A percentile compares a stretch with the other conserved stretches of the same genome.
phyloP scores from a whole-genome alignment of 1,140 invertebrate species.

The Drosophila nebulosa region DNA sequence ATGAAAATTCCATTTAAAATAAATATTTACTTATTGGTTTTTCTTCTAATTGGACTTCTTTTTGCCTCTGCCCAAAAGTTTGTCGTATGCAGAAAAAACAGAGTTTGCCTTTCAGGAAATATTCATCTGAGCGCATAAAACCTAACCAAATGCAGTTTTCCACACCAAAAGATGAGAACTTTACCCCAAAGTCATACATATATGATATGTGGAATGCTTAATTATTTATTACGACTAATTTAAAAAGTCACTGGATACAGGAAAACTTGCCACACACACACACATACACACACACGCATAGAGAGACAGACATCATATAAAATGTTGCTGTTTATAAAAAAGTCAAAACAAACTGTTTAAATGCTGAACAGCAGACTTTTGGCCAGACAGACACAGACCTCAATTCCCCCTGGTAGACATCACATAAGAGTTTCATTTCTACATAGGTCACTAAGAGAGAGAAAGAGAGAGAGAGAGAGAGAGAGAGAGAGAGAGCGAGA shows the following conservation, averaged over 20 bases:
- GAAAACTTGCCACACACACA: slow-evolving; percentile 15
- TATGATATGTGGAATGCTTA: slow-evolving; percentile 57
- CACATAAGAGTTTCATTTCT: slow-evolving; percentile 39
- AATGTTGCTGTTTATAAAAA: slow-evolving; percentile 49
- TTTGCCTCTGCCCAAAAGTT: slow-evolving; percentile 10
- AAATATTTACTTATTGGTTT: not conserved
- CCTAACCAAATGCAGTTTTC: slow-evolving; percentile 58
- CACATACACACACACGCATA: slow-evolving; percentile 4
- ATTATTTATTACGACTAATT: slow-evolving; percentile 77
- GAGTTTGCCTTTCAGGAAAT: slow-evolving; percentile 26
- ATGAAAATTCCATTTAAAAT: too few relatives aligned
- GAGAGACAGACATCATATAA: slow-evolving; percentile 17
- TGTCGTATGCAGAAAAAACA: slow-evolving; percentile 9
- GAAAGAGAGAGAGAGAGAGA: not conserved
- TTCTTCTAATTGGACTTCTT: slow-evolving; percentile 21
- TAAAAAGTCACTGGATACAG: slow-evolving; percentile 50
- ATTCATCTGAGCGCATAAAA: slow-evolving; percentile 40
- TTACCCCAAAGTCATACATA: slow-evolving; percentile 36
- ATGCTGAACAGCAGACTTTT: slow-evolving; percentile 18
- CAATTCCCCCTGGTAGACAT: slow-evolving; percentile 11
- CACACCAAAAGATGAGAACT: not conserved
- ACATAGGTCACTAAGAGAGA: slow-evolving; percentile 37
- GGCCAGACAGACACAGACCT: slow-evolving; percentile 22
- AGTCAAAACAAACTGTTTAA: slow-evolving; percentile 31
- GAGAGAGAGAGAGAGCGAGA: not conserved